A percentile compares a stretch with the other conserved stretches of the same genome.
Evolutionary conservation across 2,797 vertebrate species (phyloP).

Genomic region (Peromyscus attwateri): DNA sequence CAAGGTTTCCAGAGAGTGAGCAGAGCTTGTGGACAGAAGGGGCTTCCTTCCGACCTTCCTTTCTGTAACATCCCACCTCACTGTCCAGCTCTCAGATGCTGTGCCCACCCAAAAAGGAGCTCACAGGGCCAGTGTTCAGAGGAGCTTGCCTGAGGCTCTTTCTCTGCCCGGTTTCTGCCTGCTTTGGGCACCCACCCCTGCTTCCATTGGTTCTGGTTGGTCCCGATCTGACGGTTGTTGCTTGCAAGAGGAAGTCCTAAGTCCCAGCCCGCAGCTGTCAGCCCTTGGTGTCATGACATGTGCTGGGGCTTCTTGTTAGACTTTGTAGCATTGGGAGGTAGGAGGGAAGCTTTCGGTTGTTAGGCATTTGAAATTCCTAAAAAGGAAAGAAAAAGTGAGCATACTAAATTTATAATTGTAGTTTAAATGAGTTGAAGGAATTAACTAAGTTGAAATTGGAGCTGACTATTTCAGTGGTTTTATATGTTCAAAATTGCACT

Average conservation of each 20-base stretch:
- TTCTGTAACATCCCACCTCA: neutral
- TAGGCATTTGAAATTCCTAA: constrained; percentile 57
- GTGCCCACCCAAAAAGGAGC: neutral
- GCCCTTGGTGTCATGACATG: neutral
- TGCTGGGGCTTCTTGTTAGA: constrained; percentile 4
- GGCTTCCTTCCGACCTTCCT: neutral
- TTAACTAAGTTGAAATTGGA: constrained; percentile 40
- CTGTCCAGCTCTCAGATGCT: neutral
- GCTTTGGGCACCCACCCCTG: neutral
- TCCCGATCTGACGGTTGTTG: neutral
- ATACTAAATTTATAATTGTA: constrained; percentile 53
- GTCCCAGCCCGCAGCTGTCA: neutral
- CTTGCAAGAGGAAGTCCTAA: constrained; percentile 1
- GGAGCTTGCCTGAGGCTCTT: neutral
- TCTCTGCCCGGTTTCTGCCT: neutral
- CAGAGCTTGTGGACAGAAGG: neutral
- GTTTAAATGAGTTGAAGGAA: constrained; percentile 64
- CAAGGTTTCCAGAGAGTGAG: neutral
- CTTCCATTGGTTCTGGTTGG: neutral
- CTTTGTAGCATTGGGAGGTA: neutral
- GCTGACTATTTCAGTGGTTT: constrained; percentile 32
- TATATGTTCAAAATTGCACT: constrained; percentile 54
- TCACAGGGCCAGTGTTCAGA: neutral
- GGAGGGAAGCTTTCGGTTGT: constrained; percentile 37
- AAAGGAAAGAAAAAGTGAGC: constrained; percentile 53